These are phyloP conservation scores for Rhincodon typus DNA, from an alignment of 2,797 vertebrate genomes.

Conservation along the genomic window DNA sequence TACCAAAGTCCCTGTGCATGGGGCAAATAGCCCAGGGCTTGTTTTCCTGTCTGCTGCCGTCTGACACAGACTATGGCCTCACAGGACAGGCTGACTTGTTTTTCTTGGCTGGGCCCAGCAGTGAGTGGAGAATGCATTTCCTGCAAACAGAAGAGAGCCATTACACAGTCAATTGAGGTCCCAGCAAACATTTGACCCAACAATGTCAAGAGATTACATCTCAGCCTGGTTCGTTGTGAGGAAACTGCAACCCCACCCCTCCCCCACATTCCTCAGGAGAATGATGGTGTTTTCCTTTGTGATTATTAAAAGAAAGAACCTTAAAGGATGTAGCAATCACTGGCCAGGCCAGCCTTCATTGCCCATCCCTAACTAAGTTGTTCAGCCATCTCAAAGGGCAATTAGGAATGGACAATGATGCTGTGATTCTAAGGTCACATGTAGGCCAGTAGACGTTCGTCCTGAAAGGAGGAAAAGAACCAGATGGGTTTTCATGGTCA, in stretches of 20 bases:
- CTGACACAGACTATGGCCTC: neutral
- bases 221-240: neutral
- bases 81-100: neutral
- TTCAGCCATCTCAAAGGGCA: no score
- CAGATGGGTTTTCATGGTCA: no score
- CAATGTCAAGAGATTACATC: neutral
- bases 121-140: neutral
- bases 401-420: no score
- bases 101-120: neutral
- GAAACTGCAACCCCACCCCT: neutral
- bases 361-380: no score
- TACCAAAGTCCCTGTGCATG: neutral
- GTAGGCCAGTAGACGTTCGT: no score
- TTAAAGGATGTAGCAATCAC: no score
- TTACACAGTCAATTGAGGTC: neutral
- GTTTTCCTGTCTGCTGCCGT: neutral
- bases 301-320: neutral
- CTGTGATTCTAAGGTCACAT: no score
- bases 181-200: neutral
- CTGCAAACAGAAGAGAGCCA: neutral
- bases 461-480: no score
- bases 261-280: neutral
- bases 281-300: neutral
- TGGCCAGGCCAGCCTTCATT: no score
- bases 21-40: neutral